Percentiles rank a stretch among this genome's conserved stretches.
phyloP scores from a whole-genome alignment of 2,113 vertebrate genomes.

The Noctilio leporinus region DNA sequence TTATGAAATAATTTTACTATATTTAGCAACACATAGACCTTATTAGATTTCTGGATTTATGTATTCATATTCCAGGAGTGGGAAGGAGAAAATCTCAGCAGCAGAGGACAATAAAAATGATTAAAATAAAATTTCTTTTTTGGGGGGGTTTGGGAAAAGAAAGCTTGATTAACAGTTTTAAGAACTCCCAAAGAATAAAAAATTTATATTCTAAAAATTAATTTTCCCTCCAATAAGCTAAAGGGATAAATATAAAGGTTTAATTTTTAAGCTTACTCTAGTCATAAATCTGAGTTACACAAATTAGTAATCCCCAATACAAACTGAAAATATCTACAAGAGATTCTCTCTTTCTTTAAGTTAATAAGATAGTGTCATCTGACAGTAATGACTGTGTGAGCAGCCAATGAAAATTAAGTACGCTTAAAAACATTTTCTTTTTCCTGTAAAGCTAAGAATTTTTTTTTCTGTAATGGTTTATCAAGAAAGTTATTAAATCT shows the following conservation, averaged over 20 bases:
- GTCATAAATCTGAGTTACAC: not conserved
- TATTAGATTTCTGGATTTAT: not conserved
- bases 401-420: not conserved
- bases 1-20: conserved; percentile 31
- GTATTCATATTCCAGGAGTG: conserved; percentile 20
- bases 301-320: conserved; percentile 22
- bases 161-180: not conserved
- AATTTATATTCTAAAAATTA: conserved; percentile 24
- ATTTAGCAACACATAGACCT: not conserved
- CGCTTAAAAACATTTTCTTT: conserved; percentile 3
- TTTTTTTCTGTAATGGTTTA: conserved; percentile 34
- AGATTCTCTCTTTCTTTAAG: conserved; percentile 20
- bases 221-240: not conserved
- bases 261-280: conserved; percentile 23
- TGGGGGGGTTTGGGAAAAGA: not conserved
- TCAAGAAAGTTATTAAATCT: conserved; percentile 23
- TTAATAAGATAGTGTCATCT: conserved; percentile 25
- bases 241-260: not conserved
- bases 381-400: not conserved
- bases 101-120: conserved; percentile 17
- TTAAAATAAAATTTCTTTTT: conserved; percentile 8
- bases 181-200: not conserved
- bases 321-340: not conserved
- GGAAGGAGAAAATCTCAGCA: not conserved
- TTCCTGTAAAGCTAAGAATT: not conserved